These are phyloP conservation scores for Temnothorax rugatulus DNA, from an alignment of 2,888 invertebrate genomes.

Conservation along the genomic window DNA sequence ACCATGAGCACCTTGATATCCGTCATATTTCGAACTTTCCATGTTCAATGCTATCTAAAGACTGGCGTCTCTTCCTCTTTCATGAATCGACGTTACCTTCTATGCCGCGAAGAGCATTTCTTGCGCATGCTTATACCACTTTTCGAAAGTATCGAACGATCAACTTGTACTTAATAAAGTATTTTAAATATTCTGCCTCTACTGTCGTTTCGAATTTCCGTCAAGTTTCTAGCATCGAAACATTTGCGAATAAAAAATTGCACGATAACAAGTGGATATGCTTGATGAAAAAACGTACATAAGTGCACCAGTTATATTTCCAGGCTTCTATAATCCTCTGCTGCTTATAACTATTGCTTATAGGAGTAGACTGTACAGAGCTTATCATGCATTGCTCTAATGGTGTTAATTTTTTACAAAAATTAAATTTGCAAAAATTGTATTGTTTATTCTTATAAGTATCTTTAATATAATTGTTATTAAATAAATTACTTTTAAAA, in stretches of 20 bases:
- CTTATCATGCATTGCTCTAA: too few species aligned
- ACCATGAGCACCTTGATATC: not conserved
- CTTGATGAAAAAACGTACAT: not conserved
- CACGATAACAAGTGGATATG: not conserved
- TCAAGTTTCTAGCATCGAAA: not conserved
- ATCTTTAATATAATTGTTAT: too few species aligned
- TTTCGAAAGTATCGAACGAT: not conserved
- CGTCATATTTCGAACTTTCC: not conserved
- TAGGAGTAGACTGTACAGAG: not conserved
- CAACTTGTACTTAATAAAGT: not conserved
- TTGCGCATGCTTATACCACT: not conserved
- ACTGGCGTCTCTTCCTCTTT: not conserved
- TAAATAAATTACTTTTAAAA: not conserved
- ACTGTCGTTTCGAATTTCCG: not conserved
- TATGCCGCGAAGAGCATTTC: not conserved
- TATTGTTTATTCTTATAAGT: too few species aligned
- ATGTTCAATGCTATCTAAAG: slow-evolving; percentile 11
- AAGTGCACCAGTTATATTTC: not conserved
- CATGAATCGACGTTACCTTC: not conserved
- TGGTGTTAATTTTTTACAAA: too few species aligned
- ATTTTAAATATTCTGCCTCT: not conserved
- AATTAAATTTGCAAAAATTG: too few species aligned
- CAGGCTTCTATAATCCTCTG: not conserved
- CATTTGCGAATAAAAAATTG: not conserved
- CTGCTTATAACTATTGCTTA: not conserved